Conservation (phyloP, 1,140 invertebrate genomes). For the Cotesia glomerata region DNA sequence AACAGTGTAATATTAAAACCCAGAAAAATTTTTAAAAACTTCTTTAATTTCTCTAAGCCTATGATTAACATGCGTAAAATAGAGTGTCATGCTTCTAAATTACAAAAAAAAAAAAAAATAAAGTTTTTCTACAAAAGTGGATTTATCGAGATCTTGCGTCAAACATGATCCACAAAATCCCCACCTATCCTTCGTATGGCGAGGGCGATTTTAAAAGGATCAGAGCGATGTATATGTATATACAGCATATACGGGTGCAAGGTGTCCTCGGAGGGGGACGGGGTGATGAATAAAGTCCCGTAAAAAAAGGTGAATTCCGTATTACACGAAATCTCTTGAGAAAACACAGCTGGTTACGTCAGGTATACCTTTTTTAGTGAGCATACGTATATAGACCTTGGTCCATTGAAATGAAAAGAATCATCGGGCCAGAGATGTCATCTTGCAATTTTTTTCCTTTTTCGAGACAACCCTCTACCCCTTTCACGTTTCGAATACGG, state of each 20-base stretch:
- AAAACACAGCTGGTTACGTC: constrained; percentile 34
- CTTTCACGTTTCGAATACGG: not conserved
- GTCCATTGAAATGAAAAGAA: constrained; percentile 13
- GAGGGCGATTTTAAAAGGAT: not conserved
- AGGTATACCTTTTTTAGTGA: constrained; percentile 11
- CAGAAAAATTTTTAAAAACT: too few relatives aligned
- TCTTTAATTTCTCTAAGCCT: too few relatives aligned
- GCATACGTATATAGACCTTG: constrained; percentile 7
- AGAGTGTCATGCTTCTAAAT: too few relatives aligned
- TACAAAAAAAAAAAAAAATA: too few relatives aligned
- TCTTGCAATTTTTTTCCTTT: constrained; percentile 25
- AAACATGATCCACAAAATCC: constrained; percentile 29
- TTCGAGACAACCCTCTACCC: not conserved
- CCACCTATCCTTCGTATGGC: not conserved
- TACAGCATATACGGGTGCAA: not conserved
- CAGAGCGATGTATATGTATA: too few relatives aligned
- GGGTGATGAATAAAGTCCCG: not conserved
- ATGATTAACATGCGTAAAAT: too few relatives aligned
- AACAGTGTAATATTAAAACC: too few relatives aligned
- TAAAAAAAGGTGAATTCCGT: constrained; percentile 17
- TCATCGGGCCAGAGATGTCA: constrained; percentile 23
- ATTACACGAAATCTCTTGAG: constrained; percentile 31
- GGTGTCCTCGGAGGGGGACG: not conserved
- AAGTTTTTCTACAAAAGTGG: too few relatives aligned
- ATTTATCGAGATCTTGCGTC: constrained; percentile 35